Evolutionary conservation across 2,888 invertebrate species (phyloP).

Genomic region (Caenorhabditis sp.): DNA sequence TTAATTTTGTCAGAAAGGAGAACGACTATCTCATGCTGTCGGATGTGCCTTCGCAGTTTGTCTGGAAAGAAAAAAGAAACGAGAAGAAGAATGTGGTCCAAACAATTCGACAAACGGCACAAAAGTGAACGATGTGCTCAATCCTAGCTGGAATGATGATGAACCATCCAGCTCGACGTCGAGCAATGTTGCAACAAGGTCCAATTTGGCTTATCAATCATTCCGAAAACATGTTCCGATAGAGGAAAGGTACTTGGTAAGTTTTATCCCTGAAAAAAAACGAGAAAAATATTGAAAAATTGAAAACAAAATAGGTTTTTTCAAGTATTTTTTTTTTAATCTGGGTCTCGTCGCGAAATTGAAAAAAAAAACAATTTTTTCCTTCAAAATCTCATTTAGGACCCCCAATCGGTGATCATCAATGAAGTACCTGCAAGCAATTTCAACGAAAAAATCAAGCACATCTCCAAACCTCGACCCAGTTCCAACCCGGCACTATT

Average conservation of each 20-base stretch:
- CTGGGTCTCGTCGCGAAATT: no score
- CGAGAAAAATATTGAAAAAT: background rate
- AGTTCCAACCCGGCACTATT: conserved; percentile 93
- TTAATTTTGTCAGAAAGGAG: conserved; percentile 77
- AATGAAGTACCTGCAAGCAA: conserved; percentile 31
- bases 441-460: conserved; percentile 16
- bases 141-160: conserved; percentile 53
- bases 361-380: background rate
- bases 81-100: conserved; percentile 47
- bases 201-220: conserved; percentile 60
- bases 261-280: background rate
- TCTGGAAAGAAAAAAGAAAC: conserved; percentile 82
- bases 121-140: conserved; percentile 16
- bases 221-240: conserved; percentile 65
- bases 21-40: conserved; percentile 96
- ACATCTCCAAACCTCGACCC: conserved; percentile 83
- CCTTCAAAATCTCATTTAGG: conserved; percentile 18
- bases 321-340: no score
- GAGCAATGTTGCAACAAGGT: conserved; percentile 6
- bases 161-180: background rate
- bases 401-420: conserved; percentile 67
- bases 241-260: conserved; percentile 58
- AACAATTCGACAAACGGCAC: conserved; percentile 1
- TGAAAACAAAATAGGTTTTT: no score
- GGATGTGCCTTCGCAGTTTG: conserved; percentile 99